Percentiles rank a stretch among this genome's conserved stretches.
phyloP scores from a whole-genome alignment of 1,140 invertebrate species.

The Trachymyrmex septentrionalis region DNA sequence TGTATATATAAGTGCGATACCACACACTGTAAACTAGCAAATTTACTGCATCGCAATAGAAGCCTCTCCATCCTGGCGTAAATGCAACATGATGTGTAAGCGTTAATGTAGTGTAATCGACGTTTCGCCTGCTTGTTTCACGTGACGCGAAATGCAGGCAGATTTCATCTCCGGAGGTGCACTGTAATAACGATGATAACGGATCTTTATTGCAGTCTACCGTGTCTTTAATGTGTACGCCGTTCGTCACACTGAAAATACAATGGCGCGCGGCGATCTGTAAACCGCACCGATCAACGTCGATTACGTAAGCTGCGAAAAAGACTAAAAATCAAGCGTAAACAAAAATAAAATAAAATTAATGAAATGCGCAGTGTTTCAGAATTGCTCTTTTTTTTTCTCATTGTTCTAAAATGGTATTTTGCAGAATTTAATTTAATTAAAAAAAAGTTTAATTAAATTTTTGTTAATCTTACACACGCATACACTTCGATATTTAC shows the following conservation, averaged over 20 bases:
- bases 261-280: background rate
- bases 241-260: constrained; percentile 27
- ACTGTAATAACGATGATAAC: constrained; percentile 51
- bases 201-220: constrained; percentile 48
- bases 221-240: constrained; percentile 36
- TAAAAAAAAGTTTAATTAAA: constrained; percentile 15
- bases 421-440: background rate
- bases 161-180: constrained; percentile 33
- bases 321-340: background rate
- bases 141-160: constrained; percentile 17
- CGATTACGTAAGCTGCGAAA: background rate
- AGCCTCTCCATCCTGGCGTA: background rate
- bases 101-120: constrained; percentile 52
- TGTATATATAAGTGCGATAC: background rate
- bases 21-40: background rate
- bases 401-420: background rate
- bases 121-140: constrained; percentile 27
- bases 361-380: background rate
- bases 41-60: constrained; percentile 26
- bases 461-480: background rate
- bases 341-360: background rate
- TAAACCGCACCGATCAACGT: constrained; percentile 7
- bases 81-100: constrained; percentile 14
- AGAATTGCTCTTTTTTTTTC: background rate
- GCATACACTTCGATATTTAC: too few species aligned